These are phyloP conservation scores for Palythoa caribaeorum DNA, from an alignment of 92 coral and sea anemone species.

Conservation along the genomic window DNA sequence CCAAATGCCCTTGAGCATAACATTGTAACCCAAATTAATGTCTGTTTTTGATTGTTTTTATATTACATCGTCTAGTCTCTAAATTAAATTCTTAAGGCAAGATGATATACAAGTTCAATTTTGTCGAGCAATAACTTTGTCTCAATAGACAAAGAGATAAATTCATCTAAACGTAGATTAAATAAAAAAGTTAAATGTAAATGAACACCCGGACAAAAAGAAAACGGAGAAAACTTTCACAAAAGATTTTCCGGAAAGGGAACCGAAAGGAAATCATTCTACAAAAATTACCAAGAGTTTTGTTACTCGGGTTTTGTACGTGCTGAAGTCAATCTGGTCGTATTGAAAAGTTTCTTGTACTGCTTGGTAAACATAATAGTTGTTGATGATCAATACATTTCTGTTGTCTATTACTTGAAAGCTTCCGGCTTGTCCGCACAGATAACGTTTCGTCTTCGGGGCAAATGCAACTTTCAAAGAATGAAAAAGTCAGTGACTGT, in stretches of 20 bases:
- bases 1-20: too few relatives aligned
- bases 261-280: neutral
- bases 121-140: too few relatives aligned
- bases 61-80: too few relatives aligned
- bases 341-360: neutral
- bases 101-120: too few relatives aligned
- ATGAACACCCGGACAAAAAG: too few relatives aligned
- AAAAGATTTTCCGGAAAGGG: neutral
- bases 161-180: too few relatives aligned
- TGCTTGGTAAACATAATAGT: constrained; percentile 3
- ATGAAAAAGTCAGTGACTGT: neutral
- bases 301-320: neutral
- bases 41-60: too few relatives aligned
- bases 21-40: too few relatives aligned
- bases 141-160: too few relatives aligned
- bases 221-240: neutral
- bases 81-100: too few relatives aligned
- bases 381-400: constrained; percentile 9
- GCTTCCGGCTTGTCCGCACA: constrained; percentile 2
- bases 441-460: constrained; percentile 23
- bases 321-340: neutral
- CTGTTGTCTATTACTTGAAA: constrained; percentile 16
- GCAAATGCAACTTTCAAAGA: neutral
- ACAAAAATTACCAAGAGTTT: neutral
- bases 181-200: too few relatives aligned